These are phyloP conservation scores for Drosophila mimica DNA, from an alignment of 2,888 invertebrate species.

Conservation along the genomic window DNA sequence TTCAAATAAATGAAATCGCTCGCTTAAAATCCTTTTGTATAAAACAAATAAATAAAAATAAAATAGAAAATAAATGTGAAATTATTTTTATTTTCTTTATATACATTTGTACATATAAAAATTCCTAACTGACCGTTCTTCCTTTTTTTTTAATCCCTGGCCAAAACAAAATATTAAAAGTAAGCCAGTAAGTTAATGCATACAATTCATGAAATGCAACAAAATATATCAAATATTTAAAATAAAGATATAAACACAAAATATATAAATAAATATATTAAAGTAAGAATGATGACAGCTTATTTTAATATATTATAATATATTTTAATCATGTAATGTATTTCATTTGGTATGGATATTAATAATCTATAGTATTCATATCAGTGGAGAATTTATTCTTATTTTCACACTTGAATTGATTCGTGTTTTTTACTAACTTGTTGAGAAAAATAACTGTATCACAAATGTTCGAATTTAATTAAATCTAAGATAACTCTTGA, in stretches of 20 bases:
- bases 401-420: background rate
- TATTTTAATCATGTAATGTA: background rate
- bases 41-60: background rate
- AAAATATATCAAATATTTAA: background rate
- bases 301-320: background rate
- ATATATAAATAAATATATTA: background rate
- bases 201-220: background rate
- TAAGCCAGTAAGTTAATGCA: fast-evolving
- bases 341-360: background rate
- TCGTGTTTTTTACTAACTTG: background rate
- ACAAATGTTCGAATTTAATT: background rate
- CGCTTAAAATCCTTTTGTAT: background rate
- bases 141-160: too few species aligned
- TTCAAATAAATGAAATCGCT: background rate
- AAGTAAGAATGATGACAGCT: background rate
- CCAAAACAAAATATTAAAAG: background rate
- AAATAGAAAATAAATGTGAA: background rate
- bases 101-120: fast-evolving
- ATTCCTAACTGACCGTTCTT: background rate
- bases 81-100: background rate
- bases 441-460: background rate
- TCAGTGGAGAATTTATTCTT: background rate
- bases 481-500: background rate
- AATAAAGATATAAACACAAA: background rate
- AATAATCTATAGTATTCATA: background rate